Evolutionary conservation across 2,888 invertebrate genomes (phyloP).

Genomic region (Brachycybe producta): DNA sequence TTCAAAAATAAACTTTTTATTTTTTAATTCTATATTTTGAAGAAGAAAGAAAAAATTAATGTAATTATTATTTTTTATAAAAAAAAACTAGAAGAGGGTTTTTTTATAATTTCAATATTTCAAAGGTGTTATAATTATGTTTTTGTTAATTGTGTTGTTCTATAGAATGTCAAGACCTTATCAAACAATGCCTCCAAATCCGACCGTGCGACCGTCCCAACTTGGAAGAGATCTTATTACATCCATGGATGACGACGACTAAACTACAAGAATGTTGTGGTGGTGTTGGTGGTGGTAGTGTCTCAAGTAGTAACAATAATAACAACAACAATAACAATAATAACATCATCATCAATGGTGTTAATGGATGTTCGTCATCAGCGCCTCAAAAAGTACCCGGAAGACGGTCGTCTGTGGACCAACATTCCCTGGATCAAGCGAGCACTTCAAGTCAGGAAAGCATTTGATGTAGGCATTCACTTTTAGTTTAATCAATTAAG

Average conservation of each 20-base stretch:
- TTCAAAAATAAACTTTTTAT: too few species aligned
- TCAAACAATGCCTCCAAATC: constrained; percentile 40
- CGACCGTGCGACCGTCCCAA: constrained; percentile 38
- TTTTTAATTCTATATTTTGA: too few species aligned
- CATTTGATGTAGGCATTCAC: constrained; percentile 20
- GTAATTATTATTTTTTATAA: too few species aligned
- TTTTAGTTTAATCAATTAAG: too few species aligned
- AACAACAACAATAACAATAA: constrained; percentile 8
- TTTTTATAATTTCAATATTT: too few species aligned
- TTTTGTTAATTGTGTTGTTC: constrained; percentile 23
- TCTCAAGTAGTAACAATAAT: background rate
- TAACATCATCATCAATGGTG: too few species aligned
- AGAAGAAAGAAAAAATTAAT: too few species aligned
- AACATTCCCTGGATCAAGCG: constrained; percentile 22
- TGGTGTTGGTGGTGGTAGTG: background rate
- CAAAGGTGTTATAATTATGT: too few species aligned
- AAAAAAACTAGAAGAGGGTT: too few species aligned
- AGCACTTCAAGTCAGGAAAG: constrained; percentile 24
- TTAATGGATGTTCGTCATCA: background rate
- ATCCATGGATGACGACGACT: constrained; percentile 39
- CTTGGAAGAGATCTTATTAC: constrained; percentile 40
- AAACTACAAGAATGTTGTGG: constrained; percentile 23
- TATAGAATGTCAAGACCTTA: constrained; percentile 42
- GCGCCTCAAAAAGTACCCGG: constrained; percentile 7
- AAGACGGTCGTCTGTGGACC: constrained; percentile 20